Evolutionary conservation across 2,113 vertebrate species (phyloP), one percentile per base, ranked within the genome.

Genomic region (Pelusios castaneus): DNA sequence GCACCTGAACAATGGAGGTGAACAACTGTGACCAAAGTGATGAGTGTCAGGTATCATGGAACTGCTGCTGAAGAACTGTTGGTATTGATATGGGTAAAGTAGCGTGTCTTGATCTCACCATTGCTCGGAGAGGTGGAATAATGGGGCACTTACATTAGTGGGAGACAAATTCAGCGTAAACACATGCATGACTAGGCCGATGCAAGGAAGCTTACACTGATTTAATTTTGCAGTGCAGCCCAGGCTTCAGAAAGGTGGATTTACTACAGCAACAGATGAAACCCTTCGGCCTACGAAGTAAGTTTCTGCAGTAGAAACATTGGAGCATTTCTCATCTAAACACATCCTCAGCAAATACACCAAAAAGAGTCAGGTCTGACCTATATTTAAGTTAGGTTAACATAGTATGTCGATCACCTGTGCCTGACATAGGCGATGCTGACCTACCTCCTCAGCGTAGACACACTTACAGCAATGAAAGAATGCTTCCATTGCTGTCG

Each of bases 341-440:
- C n/a, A 22, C 17, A 70, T 34, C 49, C 73, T 52, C 17, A 94
- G 80, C 54, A 95, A 84, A 91, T 83, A 43, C 5, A 54, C 73
- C 88, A 85, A 96, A 85, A 96, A 96, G 91, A 94, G 89, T 73
- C 73, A 70, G 21, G 19, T 4, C 58, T 38, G 19, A n/a, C 19
- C 17, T 10, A 5, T 70, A 22, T 70, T 38, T 38, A 38, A 70
- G 34, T 70, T 38, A 70, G n/a, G 63, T n/a, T 7, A 7, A 67
- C 16, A 19, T 17, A 67, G 16, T n/a, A 63, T n/a, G 16, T n/a
- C 16, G 34, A 34, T 7, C 29, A 60, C 7, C 60, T 4, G 3
- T 67, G 60, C 16, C 34, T 3, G 7, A n/a, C 16, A 70, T 10
- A 38, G n/a, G 5, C 7, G 22, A 70, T 38, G 8, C n/a, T 70